Evolutionary conservation across 2,113 vertebrate genomes (phyloP).

Genomic region (Neodontobutis hainanensis): DNA sequence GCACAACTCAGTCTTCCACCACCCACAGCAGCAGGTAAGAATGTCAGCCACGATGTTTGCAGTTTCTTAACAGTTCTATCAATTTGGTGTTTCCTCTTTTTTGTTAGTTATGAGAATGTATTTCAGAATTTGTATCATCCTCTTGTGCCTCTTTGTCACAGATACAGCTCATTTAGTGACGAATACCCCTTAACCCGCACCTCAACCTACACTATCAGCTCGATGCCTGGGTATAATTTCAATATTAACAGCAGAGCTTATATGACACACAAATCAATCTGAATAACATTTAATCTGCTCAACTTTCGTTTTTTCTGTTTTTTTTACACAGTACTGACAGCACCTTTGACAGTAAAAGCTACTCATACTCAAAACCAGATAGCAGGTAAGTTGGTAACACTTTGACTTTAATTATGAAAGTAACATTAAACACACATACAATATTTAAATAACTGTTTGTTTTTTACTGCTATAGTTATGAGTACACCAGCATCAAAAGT

Average conservation of each 20-base stretch:
- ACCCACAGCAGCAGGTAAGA: conserved; percentile 57
- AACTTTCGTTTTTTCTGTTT: not conserved
- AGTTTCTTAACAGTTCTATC: too few species aligned
- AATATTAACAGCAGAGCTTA: not conserved
- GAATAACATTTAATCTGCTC: not conserved
- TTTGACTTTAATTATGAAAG: not conserved
- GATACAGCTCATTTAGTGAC: conserved; percentile 59
- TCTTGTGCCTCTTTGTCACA: conserved; percentile 19
- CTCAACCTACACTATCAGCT: conserved; percentile 48
- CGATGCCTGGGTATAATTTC: conserved; percentile 41
- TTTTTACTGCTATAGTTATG: conserved; percentile 61
- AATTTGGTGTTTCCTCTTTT: not conserved
- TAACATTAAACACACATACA: not conserved
- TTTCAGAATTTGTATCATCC: not conserved
- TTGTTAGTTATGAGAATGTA: too few species aligned
- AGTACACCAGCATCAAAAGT: conserved; percentile 57
- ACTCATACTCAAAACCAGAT: conserved; percentile 54
- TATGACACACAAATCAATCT: not conserved
- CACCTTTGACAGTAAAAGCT: conserved; percentile 33
- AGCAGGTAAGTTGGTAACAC: conserved; percentile 48
- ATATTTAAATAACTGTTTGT: conserved; percentile 11
- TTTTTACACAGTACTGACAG: conserved; percentile 44
- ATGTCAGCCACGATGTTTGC: not conserved
- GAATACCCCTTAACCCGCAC: conserved; percentile 38
- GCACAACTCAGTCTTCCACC: conserved; percentile 24